Conservation (phyloP, 2,113 vertebrate genomes). For the Nettapus auritus region DNA sequence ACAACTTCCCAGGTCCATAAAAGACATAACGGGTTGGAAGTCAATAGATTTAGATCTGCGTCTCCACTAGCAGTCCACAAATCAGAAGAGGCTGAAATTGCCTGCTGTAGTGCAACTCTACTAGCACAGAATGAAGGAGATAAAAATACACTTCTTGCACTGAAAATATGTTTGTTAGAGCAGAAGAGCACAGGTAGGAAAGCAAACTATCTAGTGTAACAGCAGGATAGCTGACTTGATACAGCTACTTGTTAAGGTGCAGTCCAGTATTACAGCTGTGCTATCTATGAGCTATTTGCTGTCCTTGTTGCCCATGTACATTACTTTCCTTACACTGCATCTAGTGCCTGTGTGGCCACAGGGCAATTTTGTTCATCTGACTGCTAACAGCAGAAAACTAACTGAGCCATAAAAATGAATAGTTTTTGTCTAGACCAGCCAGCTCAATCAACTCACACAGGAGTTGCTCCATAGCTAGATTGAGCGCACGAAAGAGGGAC, state of each 20-base stretch:
- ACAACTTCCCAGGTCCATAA: neutral
- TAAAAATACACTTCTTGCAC: slow-evolving; percentile 12
- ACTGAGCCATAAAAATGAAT: neutral
- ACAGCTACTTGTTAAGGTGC: neutral
- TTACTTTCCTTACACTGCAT: neutral
- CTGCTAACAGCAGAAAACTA: neutral
- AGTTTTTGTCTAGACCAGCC: neutral
- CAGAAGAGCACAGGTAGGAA: neutral
- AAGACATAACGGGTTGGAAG: neutral
- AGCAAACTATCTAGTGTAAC: neutral
- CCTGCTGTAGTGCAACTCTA: neutral
- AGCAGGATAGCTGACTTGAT: neutral
- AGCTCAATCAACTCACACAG: neutral
- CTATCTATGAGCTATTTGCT: neutral
- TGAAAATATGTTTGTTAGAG: neutral
- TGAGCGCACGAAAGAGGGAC: neutral
- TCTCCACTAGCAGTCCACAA: neutral
- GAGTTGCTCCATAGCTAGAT: neutral
- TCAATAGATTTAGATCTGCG: neutral
- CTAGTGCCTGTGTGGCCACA: neutral
- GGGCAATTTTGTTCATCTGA: neutral
- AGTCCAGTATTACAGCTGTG: neutral
- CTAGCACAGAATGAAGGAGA: neutral
- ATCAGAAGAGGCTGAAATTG: slow-evolving; percentile 10
- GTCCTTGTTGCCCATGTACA: neutral